Base-by-base conservation (phyloP, 2,888 invertebrate genomes). In the Glyphotaelius pellucidus region DNA sequence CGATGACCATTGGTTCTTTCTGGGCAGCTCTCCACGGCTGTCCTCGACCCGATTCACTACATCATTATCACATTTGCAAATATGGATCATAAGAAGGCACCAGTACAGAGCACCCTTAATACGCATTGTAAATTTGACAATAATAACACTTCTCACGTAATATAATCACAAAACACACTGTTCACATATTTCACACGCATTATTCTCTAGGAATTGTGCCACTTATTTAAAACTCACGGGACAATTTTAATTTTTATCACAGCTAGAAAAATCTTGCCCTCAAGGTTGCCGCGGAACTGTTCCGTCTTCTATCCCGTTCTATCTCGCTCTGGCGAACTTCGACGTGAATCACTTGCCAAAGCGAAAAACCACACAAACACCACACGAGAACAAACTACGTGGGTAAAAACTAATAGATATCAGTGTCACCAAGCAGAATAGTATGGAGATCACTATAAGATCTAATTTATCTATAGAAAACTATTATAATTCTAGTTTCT, bases 31-130 rank as follows among this genome's bases (percentile, higher is more conserved):
- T 30, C 80, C 79, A 83, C 89, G 89, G 47, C 86, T 90, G 79
- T 90, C 92, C 89, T 91, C 92, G 81, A 91, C 89, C 88, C 90
- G 86, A 80, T 80, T 95, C 94, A 96, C 96, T 67, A n/a, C 67
- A 94, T 95, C 95, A 95, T 96, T 96, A 93, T 96, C 95, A 93
- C 95, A 96, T 95, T 95, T 95, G 94, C 95, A 95, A 94, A 96
- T 94, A 95, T 96, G 96, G 94, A 96, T 94, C 94, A 95, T 95
- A 94, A 95, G 95, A 95, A 96, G 95, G 95, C 96, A 96, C 95
- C 95, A 96, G 95, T 95, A 96, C 94, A 96, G 95, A 94, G 95
- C 85, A 91, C 91, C 85, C 88, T 90, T 91, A 87, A 92, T 85
- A 90, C 91, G 92, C 92, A 92, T 92, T 90, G 92, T 92, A 91